Evolutionary conservation across 2,888 invertebrate species (phyloP), one percentile per base, ranked within the genome.

Genomic region (Cetonia aurata): DNA sequence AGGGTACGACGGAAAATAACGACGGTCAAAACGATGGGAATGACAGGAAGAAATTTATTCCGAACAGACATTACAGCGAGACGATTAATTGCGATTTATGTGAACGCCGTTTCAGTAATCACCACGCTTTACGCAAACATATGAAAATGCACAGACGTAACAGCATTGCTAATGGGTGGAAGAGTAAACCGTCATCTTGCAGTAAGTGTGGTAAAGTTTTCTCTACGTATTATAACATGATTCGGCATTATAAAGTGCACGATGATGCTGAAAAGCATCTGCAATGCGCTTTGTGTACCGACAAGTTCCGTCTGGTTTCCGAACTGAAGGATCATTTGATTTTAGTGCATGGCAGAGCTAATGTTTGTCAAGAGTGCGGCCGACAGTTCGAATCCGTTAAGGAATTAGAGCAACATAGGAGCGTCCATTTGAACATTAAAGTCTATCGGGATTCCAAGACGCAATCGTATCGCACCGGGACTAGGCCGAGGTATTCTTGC

Each of bases 371-470:
- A 12, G 88, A 91, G 59, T 92, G 91, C 76, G 88, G 88, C 13
- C 88, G 89, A 79, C 86, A 88, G 65, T 91, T 91, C 81, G 81
- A 87, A 59, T 86, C 89, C 3, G 87, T 88, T 25, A 85, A 86
- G 0, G 90, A 91, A 74, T 83, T 91, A 1, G 88, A 88, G 0
- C 90, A 91, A 77, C 92, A 92, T 77, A 87, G 90, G 72, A 90
- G 89, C 77, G 87, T 89, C 4, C 91, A 92, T 80, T 84, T 91
- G 73, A 88, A 90, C 75, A 87, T 91, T 1, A 91, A 91, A 77
- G 87, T 91, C 59, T 91, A 89, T 78, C 88, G 90, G 75, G 90
- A 90, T 60, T 88, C 90, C 0, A 88, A 89, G 77, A 89, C 89
- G 59, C 82, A 89, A 50, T 85, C 87, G 0, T 89, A 89, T 74